Evolutionary conservation across 2,888 invertebrate genomes (phyloP).

Genomic region (Metalampra italica): DNA sequence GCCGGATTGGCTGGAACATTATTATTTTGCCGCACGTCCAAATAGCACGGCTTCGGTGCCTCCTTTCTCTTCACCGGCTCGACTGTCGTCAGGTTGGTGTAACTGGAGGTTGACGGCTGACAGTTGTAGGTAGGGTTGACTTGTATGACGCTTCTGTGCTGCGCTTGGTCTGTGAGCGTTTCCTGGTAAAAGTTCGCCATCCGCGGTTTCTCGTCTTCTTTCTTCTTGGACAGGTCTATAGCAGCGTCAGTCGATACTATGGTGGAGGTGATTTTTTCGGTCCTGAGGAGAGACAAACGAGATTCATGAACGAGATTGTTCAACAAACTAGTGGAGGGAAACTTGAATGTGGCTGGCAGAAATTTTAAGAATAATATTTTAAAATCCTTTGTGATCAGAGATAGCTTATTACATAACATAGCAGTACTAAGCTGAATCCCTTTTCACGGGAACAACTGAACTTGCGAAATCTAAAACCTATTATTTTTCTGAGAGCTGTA

Average conservation of each 20-base stretch:
- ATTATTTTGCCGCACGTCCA: conserved; percentile 27
- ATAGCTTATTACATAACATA: too few relatives aligned
- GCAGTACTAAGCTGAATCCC: too few relatives aligned
- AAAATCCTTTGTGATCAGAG: too few relatives aligned
- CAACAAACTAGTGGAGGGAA: too few relatives aligned
- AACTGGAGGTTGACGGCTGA: conserved; percentile 64
- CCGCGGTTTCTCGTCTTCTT: conserved; percentile 35
- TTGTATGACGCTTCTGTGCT: conserved; percentile 58
- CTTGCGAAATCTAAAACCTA: too few relatives aligned
- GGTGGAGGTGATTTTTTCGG: conserved; percentile 40
- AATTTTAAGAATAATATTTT: too few relatives aligned
- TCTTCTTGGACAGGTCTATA: conserved; percentile 56
- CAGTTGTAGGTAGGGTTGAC: conserved; percentile 58
- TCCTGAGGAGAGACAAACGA: not conserved
- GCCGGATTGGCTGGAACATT: conserved; percentile 19
- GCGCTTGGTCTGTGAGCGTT: conserved; percentile 47
- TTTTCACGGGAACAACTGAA: too few relatives aligned
- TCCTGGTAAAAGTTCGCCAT: conserved; percentile 70
- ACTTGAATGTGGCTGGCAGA: too few relatives aligned
- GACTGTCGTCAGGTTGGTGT: conserved; percentile 34
- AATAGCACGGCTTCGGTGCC: conserved; percentile 32
- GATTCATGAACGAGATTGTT: too few relatives aligned
- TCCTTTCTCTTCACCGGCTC: conserved; percentile 40
- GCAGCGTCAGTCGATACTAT: conserved; percentile 36
- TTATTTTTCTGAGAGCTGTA: too few relatives aligned